Evolutionary conservation across 2,113 vertebrate genomes (phyloP).

Genomic region (Ciconia maguari): DNA sequence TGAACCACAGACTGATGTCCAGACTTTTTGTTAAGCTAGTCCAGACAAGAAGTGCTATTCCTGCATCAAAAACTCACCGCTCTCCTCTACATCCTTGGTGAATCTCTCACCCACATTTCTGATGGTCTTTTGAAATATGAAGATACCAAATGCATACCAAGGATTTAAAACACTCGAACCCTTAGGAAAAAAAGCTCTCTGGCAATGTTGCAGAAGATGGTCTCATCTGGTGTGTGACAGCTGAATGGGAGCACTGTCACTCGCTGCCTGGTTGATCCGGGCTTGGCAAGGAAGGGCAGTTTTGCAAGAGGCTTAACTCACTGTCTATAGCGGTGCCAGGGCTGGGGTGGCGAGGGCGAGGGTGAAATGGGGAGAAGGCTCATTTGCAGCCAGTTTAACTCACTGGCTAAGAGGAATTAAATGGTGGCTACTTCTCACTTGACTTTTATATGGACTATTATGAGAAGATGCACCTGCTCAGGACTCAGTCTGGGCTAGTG

Average conservation of each 20-base stretch:
- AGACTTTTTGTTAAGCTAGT: background rate
- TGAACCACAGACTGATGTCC: background rate
- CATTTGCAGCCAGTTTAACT: background rate
- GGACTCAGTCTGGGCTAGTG: background rate
- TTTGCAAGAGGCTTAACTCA: background rate
- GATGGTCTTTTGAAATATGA: background rate
- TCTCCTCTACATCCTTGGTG: background rate
- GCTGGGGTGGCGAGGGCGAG: background rate
- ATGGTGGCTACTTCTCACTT: background rate
- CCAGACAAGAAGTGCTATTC: background rate
- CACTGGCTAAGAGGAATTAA: background rate
- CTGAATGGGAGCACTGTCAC: background rate
- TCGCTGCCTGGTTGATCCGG: background rate
- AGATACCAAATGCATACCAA: background rate
- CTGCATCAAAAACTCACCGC: background rate
- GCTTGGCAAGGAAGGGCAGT: background rate
- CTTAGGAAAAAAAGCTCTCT: background rate
- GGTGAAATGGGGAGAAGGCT: background rate
- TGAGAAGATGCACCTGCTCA: accelerated
- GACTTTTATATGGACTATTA: accelerated
- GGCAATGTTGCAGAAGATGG: background rate
- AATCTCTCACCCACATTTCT: background rate
- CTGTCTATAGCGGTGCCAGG: background rate
- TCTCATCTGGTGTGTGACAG: background rate
- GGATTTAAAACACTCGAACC: background rate